Evolutionary conservation across 2,888 invertebrate species (phyloP), one percentile per base, ranked within the genome.

Genomic region (Epinotia bilunana): DNA sequence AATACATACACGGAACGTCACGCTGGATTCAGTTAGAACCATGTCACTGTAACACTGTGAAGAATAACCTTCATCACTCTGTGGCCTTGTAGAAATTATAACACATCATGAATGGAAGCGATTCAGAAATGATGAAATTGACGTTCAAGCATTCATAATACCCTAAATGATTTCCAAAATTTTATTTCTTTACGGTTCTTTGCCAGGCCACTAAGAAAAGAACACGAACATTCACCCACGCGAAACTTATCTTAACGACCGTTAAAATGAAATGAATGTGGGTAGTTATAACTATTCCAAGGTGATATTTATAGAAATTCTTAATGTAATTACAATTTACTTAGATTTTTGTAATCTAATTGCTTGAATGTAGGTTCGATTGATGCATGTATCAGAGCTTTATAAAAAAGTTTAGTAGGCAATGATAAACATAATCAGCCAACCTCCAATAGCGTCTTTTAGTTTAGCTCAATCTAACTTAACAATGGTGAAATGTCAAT

Each of bases 21-120:
- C 63, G 70, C 77, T 76, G 67, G 69, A 69, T 75, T 55, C 70
- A 81, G 72, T 77, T 81, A 73, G 81, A 80, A 82, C 82, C 77
- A 78, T 81, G 81, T 81, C 81, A 72, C 64, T 76, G 13, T 80
- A 74, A 78, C 7, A 2, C 62, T 57, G 33, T n/a, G 23, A 20
- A 28, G 12, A 55, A 74, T 43, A 46, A 46, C n/a, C 43, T 69
- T 46, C 13, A 12, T 16, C 20, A 53, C n/a, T 11, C n/a, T 4
- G 23, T 60, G 23, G 13, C 46, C 28, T 39, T 20, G 39, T 16
- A 43, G 53, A 7, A n/a, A 53, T 20, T 58, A 57, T 23, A 2
- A n/a, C 16, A 23, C 43, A 39, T 23, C 60, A 60, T 33, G 12
- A 71, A 53, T 18, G 12, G 33, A 39, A 18, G 18, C 5, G 6